Evolutionary conservation across 2,113 vertebrate species (phyloP), one percentile per base, ranked within the genome.

Genomic region (Petromus typicus): DNA sequence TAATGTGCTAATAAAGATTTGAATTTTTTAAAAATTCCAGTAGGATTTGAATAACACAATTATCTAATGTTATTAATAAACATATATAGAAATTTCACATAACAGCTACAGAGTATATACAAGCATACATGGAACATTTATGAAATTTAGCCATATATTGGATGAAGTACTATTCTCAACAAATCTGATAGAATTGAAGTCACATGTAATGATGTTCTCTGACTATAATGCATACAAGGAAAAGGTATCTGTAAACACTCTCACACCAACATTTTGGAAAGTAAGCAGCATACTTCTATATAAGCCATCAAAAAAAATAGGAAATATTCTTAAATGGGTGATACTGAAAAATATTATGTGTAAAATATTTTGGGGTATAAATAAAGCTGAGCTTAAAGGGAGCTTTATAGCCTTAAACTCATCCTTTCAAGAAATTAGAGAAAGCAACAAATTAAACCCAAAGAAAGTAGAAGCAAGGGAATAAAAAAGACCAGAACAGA

Each of bases 31-130:
- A 18, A 85, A 57, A 91, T 48, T 66, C 25, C 37, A 79, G 45
- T 51, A 79, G 27, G 8, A 82, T 90, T 96, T 93, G 48, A 89
- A n/a, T 90, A 82, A 67, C 51, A 64, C 67, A 92, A 83, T 73
- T 18, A 45, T 64, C 34, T 80, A 64, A 76, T 73, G 51, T 92
- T 14, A n/a, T 37, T 61, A 16, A 75, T 61, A n/a, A n/a, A n/a
- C n/a, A n/a, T 27, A 61, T 45, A 57, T 73, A 40, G 83, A 57
- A 13, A 69, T 32, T 54, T 3, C 54, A 40, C 5, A 37, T 86
- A 95, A 71, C 45, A 78, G n/a, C 51, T 86, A 27, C 40, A 32
- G 78, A 78, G 71, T 83, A 45, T 14, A 5, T 76, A 69, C 45
- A 76, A 48, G 25, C 43, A 76, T 83, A 76, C 22, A 13, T 45